These are phyloP conservation scores for Lydus trimaculatus DNA, from an alignment of 2,888 invertebrate genomes.

Conservation along the genomic window DNA sequence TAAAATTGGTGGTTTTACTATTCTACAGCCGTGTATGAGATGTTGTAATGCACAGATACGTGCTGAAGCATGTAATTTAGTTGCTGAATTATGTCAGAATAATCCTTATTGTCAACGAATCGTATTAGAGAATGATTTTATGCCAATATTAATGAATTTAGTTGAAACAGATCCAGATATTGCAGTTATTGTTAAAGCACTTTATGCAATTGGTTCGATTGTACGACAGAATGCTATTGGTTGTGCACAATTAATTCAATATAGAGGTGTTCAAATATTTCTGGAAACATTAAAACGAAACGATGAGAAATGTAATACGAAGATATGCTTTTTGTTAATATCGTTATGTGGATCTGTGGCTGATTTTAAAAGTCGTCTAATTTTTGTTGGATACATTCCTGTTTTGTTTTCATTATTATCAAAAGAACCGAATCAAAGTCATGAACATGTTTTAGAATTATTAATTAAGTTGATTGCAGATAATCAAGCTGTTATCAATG, in stretches of 20 bases:
- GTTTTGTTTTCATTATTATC: conserved; percentile 46
- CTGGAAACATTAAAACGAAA: conserved; percentile 66
- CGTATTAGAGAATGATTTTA: conserved; percentile 70
- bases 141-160: conserved; percentile 69
- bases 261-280: conserved; percentile 73
- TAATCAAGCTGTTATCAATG: conserved; percentile 56
- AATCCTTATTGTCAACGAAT: conserved; percentile 81
- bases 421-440: conserved; percentile 50
- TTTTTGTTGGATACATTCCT: conserved; percentile 51
- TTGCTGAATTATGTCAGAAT: conserved; percentile 85
- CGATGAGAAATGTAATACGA: conserved; percentile 70
- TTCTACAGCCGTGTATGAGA: conserved; percentile 73
- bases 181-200: conserved; percentile 71
- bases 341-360: conserved; percentile 65
- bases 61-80: conserved; percentile 69
- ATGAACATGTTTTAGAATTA: conserved; percentile 64
- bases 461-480: conserved; percentile 60
- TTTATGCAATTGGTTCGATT: conserved; percentile 83
- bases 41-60: conserved; percentile 70
- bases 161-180: conserved; percentile 66
- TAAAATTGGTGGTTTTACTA: conserved; percentile 81
- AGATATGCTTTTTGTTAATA: conserved; percentile 75
- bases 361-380: conserved; percentile 64
- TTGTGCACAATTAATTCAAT: conserved; percentile 67
- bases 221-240: conserved; percentile 70